Percentiles rank a stretch among this genome's conserved stretches.
Evolutionary conservation across 2,797 vertebrate genomes (phyloP).

Genomic region (Anguilla anguilla): DNA sequence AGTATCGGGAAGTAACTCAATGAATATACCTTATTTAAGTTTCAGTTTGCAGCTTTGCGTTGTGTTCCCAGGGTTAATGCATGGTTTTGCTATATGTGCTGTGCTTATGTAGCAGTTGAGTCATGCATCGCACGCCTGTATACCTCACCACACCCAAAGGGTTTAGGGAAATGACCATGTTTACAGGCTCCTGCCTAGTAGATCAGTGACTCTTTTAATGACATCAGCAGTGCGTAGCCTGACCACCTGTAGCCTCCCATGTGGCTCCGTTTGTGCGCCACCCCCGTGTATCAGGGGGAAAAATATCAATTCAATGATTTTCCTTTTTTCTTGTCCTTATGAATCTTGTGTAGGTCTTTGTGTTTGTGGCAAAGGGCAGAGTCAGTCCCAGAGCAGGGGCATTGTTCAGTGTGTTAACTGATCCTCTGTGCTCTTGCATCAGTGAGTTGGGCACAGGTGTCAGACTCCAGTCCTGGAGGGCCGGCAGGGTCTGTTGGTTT

Average conservation of each 20-base stretch:
- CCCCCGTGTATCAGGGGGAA: not conserved
- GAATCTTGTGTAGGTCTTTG: not conserved
- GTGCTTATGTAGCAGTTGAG: slow-evolving; percentile 1
- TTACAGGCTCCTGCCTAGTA: not conserved
- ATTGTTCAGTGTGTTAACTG: not conserved
- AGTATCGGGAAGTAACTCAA: not conserved
- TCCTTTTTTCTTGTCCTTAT: not conserved
- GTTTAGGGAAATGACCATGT: not conserved
- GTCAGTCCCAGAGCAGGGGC: not conserved
- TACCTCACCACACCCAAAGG: not conserved
- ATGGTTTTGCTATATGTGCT: not conserved
- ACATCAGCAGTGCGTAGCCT: not conserved
- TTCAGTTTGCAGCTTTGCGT: not conserved
- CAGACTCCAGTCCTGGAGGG: no score
- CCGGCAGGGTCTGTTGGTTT: no score
- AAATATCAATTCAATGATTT: not conserved
- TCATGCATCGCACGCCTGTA: not conserved
- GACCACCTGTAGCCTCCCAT: not conserved
- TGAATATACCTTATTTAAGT: not conserved
- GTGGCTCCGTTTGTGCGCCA: not conserved
- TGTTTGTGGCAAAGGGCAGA: not conserved
- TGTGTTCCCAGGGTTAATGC: not conserved
- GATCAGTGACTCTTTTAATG: not conserved
- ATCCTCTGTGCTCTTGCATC: no score
- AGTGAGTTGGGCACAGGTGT: no score